Percentiles rank a stretch among this genome's conserved stretches.
Conservation (phyloP, 2,888 invertebrate genomes). For the Eupithecia abbreviata region DNA sequence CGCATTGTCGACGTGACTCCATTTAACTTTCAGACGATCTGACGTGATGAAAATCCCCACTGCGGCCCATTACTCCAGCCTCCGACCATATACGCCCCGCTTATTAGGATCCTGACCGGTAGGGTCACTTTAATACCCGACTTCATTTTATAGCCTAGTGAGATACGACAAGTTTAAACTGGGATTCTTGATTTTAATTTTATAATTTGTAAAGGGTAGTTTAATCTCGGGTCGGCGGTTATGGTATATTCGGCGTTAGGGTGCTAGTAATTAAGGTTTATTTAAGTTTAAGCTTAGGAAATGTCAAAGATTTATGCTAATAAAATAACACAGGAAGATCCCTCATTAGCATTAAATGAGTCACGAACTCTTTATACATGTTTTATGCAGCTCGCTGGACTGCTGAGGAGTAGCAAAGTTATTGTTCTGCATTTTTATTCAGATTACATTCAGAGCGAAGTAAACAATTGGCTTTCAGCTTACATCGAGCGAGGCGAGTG, state of each 20-base stretch:
- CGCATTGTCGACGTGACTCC: slow-evolving; percentile 56
- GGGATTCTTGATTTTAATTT: slow-evolving; percentile 44
- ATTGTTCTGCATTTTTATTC: slow-evolving; percentile 43
- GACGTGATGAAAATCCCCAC: slow-evolving; percentile 52
- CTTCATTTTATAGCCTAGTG: slow-evolving; percentile 40
- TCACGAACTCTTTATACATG: neutral
- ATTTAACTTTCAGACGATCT: slow-evolving; percentile 56
- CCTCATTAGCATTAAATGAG: neutral
- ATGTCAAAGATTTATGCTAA: slow-evolving; percentile 8
- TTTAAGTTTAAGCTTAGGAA: slow-evolving; percentile 16
- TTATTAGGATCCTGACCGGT: slow-evolving; percentile 46
- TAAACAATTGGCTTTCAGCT: slow-evolving; percentile 60
- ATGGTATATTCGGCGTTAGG: slow-evolving; percentile 19
- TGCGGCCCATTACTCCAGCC: slow-evolving; percentile 43
- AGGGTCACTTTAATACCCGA: slow-evolving; percentile 46
- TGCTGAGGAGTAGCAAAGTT: slow-evolving; percentile 24
- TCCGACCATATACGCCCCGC: slow-evolving; percentile 45
- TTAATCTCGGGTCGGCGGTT: slow-evolving; percentile 34
- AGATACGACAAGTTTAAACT: slow-evolving; percentile 43
- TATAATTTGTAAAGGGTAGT: slow-evolving; percentile 40
- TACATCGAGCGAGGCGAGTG: slow-evolving; percentile 49
- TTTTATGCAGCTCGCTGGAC: slow-evolving; percentile 7
- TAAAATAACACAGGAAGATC: neutral
- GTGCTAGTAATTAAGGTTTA: slow-evolving; percentile 26
- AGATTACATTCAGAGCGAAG: slow-evolving; percentile 51